Percentiles rank a stretch among this genome's conserved stretches.
Evolutionary conservation across 2,888 invertebrate genomes (phyloP).

Genomic region (Lithophane semibrunnea): DNA sequence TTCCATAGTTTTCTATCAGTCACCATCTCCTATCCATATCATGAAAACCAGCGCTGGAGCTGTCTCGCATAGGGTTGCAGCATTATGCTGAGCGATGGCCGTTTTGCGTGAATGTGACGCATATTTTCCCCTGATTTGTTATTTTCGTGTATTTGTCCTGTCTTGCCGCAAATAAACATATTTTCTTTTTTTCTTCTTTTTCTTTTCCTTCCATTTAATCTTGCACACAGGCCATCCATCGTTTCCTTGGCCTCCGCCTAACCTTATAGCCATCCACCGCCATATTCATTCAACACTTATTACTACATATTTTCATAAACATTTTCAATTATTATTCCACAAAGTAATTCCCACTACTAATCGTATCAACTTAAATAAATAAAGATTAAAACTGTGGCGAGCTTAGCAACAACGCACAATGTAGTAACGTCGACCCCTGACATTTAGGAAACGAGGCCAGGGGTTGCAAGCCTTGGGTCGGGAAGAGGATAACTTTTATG

Average conservation of each 20-base stretch:
- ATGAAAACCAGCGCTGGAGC: too few relatives aligned
- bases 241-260: not conserved
- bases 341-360: slow-evolving; percentile 14
- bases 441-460: slow-evolving; percentile 58
- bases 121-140: too few relatives aligned
- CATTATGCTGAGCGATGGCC: too few relatives aligned
- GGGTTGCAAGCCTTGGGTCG: slow-evolving; percentile 46
- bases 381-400: slow-evolving; percentile 31
- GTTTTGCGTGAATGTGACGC: too few relatives aligned
- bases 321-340: not conserved
- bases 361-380: slow-evolving; percentile 43
- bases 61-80: too few relatives aligned
- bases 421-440: slow-evolving; percentile 56
- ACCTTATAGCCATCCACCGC: not conserved
- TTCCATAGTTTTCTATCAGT: not conserved
- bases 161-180: too few relatives aligned
- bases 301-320: not conserved
- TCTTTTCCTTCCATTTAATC: not conserved
- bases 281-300: not conserved
- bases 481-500: slow-evolving; percentile 52
- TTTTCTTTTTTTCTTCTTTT: too few relatives aligned
- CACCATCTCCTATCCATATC: not conserved
- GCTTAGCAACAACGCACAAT: slow-evolving; percentile 34
- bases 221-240: too few relatives aligned
- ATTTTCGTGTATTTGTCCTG: too few relatives aligned